Percentiles rank a stretch among this genome's conserved stretches.
These are phyloP conservation scores for Pimephales promelas DNA, from an alignment of 2,113 vertebrate species.

Conservation along the genomic window DNA sequence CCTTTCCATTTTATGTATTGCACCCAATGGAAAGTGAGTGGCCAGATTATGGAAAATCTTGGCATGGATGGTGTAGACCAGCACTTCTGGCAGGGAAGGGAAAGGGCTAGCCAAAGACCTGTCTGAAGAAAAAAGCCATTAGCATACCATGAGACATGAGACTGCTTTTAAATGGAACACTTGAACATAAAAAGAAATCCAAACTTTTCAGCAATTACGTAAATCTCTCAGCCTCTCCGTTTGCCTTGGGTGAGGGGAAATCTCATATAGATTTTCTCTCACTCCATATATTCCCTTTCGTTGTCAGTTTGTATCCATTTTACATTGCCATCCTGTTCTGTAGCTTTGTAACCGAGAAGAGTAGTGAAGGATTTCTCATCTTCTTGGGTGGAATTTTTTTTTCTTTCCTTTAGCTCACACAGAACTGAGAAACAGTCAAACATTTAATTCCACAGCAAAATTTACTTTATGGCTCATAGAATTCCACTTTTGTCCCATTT, in stretches of 20 bases:
- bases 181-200: constrained; percentile 60
- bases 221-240: constrained; percentile 59
- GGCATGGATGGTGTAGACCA: constrained; percentile 44
- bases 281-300: constrained; percentile 47
- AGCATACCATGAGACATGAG: constrained; percentile 61
- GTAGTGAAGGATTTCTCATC: constrained; percentile 55
- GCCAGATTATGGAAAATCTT: constrained; percentile 50
- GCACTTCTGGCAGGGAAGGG: constrained; percentile 28
- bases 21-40: constrained; percentile 35
- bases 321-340: constrained; percentile 50
- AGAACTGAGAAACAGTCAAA: constrained; percentile 44
- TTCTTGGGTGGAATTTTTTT: constrained; percentile 52
- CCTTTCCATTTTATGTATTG: constrained; percentile 35
- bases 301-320: constrained; percentile 53
- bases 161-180: constrained; percentile 59
- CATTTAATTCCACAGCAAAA: constrained; percentile 43
- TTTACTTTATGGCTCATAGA: constrained; percentile 47
- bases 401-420: constrained; percentile 41
- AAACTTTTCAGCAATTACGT: constrained; percentile 67
- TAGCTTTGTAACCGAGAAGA: constrained; percentile 57
- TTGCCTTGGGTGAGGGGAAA: constrained; percentile 21
- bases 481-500: constrained; percentile 42
- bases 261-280: constrained; percentile 53
- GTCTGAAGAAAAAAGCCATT: constrained; percentile 62
- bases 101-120: constrained; percentile 52